A percentile compares a stretch with the other conserved stretches of the same genome.
phyloP scores from a whole-genome alignment of 2,797 vertebrate species.

The Setipinna tenuifilis region DNA sequence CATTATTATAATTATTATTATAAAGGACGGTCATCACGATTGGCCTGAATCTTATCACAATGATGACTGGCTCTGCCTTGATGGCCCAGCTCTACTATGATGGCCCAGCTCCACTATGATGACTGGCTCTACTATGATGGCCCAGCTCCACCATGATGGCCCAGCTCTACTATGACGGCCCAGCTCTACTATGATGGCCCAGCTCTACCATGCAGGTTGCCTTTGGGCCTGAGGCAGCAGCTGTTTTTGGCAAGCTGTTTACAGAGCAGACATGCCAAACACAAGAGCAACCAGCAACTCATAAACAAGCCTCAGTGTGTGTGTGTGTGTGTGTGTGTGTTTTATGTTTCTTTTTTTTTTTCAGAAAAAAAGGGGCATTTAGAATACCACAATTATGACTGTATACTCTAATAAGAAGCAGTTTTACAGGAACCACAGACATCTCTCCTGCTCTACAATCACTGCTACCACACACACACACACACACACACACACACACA shows the following conservation, averaged over 20 bases:
- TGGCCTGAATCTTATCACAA: too few species aligned
- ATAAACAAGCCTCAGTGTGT: neutral
- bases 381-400: conserved; percentile 30
- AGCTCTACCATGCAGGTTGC: too few species aligned
- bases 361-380: neutral
- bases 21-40: too few species aligned
- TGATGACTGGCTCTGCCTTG: too few species aligned
- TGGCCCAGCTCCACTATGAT: too few species aligned
- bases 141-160: too few species aligned
- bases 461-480: neutral
- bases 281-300: neutral
- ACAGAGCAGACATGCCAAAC: neutral
- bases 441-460: conserved; percentile 16
- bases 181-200: too few species aligned
- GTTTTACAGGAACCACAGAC: conserved; percentile 42
- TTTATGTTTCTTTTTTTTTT: neutral
- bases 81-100: too few species aligned
- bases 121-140: too few species aligned
- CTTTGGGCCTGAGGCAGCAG: neutral
- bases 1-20: too few species aligned
- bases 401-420: conserved; percentile 41
- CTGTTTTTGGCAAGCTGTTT: neutral
- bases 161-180: too few species aligned
- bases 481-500: neutral
- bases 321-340: too few species aligned